Conservation (phyloP, 2,797 vertebrate genomes). For the Basileuterus tristriatus region DNA sequence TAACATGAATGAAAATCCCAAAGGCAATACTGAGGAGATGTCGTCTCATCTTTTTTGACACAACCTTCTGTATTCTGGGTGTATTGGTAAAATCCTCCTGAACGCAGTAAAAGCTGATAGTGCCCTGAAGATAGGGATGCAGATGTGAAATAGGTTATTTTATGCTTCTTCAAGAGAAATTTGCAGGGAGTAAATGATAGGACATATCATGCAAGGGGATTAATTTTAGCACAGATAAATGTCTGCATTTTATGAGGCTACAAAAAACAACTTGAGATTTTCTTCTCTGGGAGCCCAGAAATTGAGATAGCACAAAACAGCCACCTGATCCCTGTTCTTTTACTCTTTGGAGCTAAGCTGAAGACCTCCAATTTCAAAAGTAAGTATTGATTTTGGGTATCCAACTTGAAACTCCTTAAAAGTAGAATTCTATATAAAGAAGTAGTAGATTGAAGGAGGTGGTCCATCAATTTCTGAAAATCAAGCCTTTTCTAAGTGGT, state of each 20-base stretch:
- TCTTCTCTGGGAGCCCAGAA: not conserved
- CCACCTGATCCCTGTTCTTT: not conserved
- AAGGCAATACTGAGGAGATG: not conserved
- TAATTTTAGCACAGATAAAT: not conserved
- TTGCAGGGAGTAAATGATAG: not conserved
- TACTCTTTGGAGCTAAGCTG: not conserved
- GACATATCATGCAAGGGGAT: not conserved
- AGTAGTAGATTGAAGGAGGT: not conserved
- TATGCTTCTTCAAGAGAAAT: not conserved
- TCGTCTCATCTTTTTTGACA: not conserved
- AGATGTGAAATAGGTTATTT: not conserved
- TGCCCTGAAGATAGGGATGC: not conserved
- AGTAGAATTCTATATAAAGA: not conserved
- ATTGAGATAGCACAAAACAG: not conserved
- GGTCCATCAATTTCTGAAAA: not conserved
- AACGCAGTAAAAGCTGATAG: not conserved
- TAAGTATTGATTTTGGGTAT: not conserved
- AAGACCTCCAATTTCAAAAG: not conserved
- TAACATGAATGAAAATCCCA: not conserved
- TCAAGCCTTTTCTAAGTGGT: not conserved
- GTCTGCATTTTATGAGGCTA: not conserved
- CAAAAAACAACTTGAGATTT: not conserved
- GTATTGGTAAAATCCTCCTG: not conserved
- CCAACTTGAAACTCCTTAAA: not conserved
- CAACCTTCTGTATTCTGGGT: not conserved